phyloP scores from a whole-genome alignment of 2,888 invertebrate genomes.

The Leucophenga maculata region DNA sequence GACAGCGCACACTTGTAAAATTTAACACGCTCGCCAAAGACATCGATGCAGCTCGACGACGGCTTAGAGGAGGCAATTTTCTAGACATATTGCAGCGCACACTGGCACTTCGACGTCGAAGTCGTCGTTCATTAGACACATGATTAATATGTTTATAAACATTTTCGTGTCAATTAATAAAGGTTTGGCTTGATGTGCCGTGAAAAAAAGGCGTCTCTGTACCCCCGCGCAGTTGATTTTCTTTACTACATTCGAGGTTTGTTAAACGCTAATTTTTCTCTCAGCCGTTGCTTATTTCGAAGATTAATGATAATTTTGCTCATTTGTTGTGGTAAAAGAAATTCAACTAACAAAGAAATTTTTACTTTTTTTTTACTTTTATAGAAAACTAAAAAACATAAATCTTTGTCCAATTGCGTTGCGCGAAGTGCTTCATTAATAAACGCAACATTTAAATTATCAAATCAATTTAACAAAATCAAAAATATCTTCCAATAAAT shows the following conservation, averaged over 20 bases:
- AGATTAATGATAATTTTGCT: slow-evolving; percentile 28
- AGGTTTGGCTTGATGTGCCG: slow-evolving; percentile 16
- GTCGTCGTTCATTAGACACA: slow-evolving; percentile 52
- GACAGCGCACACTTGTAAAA: slow-evolving; percentile 14
- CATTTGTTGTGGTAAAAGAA: not conserved
- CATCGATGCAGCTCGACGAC: slow-evolving; percentile 5
- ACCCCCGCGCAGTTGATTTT: not conserved
- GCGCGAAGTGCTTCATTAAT: slow-evolving; percentile 7
- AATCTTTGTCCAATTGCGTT: slow-evolving; percentile 18
- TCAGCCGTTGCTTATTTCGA: slow-evolving; percentile 12
- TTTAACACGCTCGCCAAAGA: slow-evolving; percentile 22
- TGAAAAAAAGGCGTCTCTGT: slow-evolving; percentile 18
- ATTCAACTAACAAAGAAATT: not conserved
- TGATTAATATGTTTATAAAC: slow-evolving; percentile 66
- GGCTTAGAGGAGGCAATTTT: too few species aligned
- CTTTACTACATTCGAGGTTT: not conserved
- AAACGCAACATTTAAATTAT: slow-evolving; percentile 1
- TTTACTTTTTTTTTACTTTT: not conserved
- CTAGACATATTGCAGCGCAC: not conserved
- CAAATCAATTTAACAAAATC: slow-evolving; percentile 5
- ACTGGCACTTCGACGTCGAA: slow-evolving; percentile 26
- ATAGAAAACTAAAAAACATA: not conserved
- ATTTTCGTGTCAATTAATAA: slow-evolving; percentile 63
- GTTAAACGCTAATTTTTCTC: slow-evolving; percentile 25
- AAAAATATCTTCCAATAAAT: not conserved